These are phyloP conservation scores for Oxycera nigricornis DNA, from an alignment of 2,888 invertebrate species.

Conservation along the genomic window DNA sequence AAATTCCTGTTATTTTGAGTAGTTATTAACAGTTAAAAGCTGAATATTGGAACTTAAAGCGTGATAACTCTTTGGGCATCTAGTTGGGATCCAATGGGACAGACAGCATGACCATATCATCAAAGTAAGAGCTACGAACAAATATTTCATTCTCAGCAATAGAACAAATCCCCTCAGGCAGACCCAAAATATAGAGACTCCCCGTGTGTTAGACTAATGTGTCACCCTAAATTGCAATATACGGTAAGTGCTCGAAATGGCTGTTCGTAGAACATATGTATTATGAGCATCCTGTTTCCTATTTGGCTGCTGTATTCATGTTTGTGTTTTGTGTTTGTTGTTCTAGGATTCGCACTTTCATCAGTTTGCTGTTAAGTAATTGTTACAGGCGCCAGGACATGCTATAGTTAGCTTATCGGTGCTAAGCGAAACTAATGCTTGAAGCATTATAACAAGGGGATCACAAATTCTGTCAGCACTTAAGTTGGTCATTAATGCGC, in stretches of 20 bases:
- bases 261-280: background rate
- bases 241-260: slow-evolving; percentile 38
- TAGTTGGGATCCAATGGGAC: too few relatives aligned
- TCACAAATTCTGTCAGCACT: background rate
- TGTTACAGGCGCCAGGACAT: background rate
- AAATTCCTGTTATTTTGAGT: too few relatives aligned
- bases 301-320: background rate
- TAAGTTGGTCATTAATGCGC: slow-evolving; percentile 15
- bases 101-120: too few relatives aligned
- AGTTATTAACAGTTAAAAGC: too few relatives aligned
- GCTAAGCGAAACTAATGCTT: background rate
- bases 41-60: too few relatives aligned
- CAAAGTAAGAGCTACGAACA: background rate
- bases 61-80: too few relatives aligned
- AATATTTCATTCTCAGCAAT: background rate
- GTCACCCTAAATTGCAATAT: slow-evolving; percentile 43
- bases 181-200: slow-evolving; percentile 3
- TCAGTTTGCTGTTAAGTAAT: background rate
- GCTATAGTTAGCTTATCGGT: background rate
- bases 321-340: background rate
- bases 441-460: background rate
- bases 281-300: background rate
- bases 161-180: background rate
- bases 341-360: background rate
- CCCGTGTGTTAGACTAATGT: slow-evolving; percentile 35